Percentiles rank a stretch among this genome's conserved stretches.
Evolutionary conservation across 2,113 vertebrate genomes (phyloP).

Genomic region (Meriones unguiculatus): DNA sequence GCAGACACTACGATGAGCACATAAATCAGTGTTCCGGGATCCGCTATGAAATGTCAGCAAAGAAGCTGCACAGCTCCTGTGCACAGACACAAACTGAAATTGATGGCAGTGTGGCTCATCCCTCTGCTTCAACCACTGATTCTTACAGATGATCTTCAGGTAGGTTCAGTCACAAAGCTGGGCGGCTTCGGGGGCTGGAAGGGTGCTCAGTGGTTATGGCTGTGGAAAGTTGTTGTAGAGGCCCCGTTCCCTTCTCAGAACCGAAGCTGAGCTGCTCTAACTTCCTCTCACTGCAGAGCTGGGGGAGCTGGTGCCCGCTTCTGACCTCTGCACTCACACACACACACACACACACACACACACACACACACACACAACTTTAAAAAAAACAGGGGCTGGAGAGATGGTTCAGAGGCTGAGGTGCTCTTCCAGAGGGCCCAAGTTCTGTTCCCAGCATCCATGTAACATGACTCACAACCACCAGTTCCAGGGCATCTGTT

Average conservation of each 20-base stretch:
- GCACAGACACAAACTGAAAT: neutral
- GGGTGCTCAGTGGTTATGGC: neutral
- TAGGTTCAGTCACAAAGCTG: neutral
- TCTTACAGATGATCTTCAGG: neutral
- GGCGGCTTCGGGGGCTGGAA: neutral
- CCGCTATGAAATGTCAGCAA: neutral
- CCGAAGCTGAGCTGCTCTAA: too few species aligned
- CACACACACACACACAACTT: neutral
- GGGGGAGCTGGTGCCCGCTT: neutral
- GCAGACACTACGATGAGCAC: neutral
- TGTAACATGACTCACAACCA: too few species aligned
- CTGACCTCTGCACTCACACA: neutral
- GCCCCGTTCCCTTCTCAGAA: neutral
- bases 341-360: neutral
- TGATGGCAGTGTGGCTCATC: neutral
- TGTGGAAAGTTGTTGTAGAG: neutral
- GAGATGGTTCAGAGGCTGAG: neutral
- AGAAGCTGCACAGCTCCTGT: neutral
- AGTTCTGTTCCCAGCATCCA: neutral
- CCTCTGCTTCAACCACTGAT: neutral
- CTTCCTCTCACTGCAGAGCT: neutral
- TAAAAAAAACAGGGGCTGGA: neutral
- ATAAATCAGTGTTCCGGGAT: slow-evolving; percentile 39
- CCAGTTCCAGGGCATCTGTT: neutral
- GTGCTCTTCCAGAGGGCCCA: neutral